Percentiles rank a stretch among this genome's conserved stretches.
Evolutionary conservation across 2,797 vertebrate species (phyloP).

Genomic region (Notolabrus celidotus): DNA sequence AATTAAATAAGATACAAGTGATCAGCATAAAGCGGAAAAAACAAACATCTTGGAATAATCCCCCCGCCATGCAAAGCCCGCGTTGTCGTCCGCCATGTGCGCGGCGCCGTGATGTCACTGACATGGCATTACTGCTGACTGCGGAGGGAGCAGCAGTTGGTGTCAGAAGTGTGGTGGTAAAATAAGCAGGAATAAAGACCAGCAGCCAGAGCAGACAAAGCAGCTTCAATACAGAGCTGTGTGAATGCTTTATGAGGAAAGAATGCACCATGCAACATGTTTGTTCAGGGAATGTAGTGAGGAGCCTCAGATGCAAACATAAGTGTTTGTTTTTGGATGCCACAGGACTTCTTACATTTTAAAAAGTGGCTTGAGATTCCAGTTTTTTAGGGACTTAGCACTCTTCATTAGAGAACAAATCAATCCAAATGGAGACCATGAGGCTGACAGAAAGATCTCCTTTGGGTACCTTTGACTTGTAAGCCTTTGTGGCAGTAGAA

Average conservation of each 20-base stretch:
- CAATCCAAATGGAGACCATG: background rate
- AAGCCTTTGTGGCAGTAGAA: too few relatives aligned
- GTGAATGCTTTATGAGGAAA: background rate
- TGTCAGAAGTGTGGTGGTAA: slow-evolving; percentile 9
- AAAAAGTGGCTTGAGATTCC: background rate
- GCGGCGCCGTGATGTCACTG: background rate
- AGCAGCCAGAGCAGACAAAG: slow-evolving; percentile 2
- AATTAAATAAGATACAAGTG: background rate
- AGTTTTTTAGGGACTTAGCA: background rate
- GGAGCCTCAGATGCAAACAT: background rate
- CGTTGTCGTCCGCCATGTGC: background rate
- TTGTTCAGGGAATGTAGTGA: slow-evolving; percentile 1
- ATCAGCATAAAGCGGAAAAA: background rate
- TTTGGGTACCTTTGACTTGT: too few relatives aligned
- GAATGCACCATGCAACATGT: background rate
- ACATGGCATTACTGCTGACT: background rate
- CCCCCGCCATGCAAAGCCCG: background rate
- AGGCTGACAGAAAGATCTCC: slow-evolving; percentile 1
- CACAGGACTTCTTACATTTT: too few relatives aligned
- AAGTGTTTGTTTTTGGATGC: background rate
- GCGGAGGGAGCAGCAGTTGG: slow-evolving; percentile 4
- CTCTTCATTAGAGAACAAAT: slow-evolving; percentile 1
- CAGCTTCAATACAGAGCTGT: slow-evolving; percentile 5
- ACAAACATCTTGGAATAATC: background rate
- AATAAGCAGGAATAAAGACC: slow-evolving; percentile 10